These are phyloP conservation scores for Microctenopoma lineatum DNA, from an alignment of 2,797 vertebrate genomes.

Conservation along the genomic window DNA sequence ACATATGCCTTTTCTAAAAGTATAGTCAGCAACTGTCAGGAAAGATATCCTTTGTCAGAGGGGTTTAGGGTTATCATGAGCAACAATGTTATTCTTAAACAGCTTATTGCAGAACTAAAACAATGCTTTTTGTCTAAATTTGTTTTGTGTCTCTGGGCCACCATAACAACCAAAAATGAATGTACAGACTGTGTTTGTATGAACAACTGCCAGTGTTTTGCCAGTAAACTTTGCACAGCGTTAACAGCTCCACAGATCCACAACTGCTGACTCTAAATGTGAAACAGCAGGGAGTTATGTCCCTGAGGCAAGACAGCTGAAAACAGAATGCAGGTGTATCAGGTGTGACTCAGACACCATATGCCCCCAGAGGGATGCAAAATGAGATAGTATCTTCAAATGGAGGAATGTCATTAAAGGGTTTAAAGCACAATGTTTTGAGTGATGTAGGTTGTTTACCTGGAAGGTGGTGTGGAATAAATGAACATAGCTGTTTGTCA, in stretches of 20 bases:
- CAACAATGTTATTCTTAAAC: too few relatives aligned
- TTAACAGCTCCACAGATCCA: conserved; percentile 23
- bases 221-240: conserved; percentile 43
- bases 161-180: conserved; percentile 12
- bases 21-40: not conserved
- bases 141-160: too few relatives aligned
- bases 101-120: not conserved
- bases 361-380: conserved; percentile 30
- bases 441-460: conserved; percentile 31
- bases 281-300: conserved; percentile 49
- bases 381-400: conserved; percentile 19
- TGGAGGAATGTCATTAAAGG: conserved; percentile 25
- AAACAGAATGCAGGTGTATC: conserved; percentile 41
- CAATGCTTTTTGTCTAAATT: not conserved
- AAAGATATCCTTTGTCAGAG: not conserved
- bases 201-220: not conserved
- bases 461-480: conserved; percentile 18
- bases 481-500: conserved; percentile 18
- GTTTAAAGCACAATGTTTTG: conserved; percentile 6
- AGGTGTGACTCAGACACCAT: conserved; percentile 42
- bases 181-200: not conserved
- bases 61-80: too few relatives aligned
- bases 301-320: conserved; percentile 29
- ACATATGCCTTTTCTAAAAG: conserved; percentile 9
- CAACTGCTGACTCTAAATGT: conserved; percentile 51